A percentile compares a stretch with the other conserved stretches of the same genome.
Evolutionary conservation across 2,113 vertebrate genomes (phyloP).

Genomic region (Daubentonia madagascariensis): DNA sequence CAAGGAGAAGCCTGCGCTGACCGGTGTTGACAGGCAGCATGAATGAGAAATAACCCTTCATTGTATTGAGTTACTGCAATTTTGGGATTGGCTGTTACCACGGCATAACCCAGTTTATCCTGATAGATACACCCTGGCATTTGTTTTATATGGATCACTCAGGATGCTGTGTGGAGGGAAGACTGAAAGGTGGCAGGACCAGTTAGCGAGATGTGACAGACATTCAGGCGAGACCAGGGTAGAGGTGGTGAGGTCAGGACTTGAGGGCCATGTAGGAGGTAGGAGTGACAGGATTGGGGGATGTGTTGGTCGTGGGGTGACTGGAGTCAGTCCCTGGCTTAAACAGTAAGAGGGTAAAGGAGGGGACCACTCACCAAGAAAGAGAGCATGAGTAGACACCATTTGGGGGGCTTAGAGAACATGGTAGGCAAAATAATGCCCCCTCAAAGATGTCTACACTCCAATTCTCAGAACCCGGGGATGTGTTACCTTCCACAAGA

Average conservation of each 20-base stretch:
- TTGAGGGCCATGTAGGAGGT: neutral
- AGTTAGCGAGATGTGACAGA: neutral
- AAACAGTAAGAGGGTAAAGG: neutral
- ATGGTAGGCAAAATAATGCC: neutral
- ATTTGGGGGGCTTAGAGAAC: neutral
- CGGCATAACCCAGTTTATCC: neutral
- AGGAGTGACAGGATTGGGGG: neutral
- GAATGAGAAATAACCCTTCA: neutral
- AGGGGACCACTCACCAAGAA: too few relatives aligned
- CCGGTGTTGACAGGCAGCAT: neutral
- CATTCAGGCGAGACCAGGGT: neutral
- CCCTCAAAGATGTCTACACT: neutral
- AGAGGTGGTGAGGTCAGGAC: neutral
- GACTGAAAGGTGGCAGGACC: neutral
- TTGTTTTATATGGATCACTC: too few relatives aligned
- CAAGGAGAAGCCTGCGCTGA: neutral
- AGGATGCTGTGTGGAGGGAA: neutral
- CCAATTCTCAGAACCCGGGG: neutral
- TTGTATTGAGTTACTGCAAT: neutral
- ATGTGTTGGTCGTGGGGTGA: neutral
- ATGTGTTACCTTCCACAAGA: neutral
- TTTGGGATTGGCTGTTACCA: neutral
- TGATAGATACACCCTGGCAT: neutral
- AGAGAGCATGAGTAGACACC: neutral
- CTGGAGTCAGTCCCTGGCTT: neutral